Evolutionary conservation across 1,140 invertebrate species (phyloP), one percentile per base, ranked within the genome.

Genomic region (Muscidifurax raptorellus): DNA sequence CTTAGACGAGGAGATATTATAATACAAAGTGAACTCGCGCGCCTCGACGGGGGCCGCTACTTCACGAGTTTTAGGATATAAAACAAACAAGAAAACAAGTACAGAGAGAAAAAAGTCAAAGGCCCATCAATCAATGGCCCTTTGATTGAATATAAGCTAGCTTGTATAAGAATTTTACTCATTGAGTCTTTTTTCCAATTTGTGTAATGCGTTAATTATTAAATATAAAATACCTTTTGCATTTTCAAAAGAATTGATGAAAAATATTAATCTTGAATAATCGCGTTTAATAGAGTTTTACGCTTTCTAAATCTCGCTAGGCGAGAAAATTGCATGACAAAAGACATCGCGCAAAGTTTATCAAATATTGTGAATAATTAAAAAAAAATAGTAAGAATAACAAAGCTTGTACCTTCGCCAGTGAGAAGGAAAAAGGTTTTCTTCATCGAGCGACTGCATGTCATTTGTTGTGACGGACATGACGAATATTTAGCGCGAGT

Each of bases 381-480:
- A 6, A 40, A 40, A 59, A 7, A 59, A 59, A 59, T 59, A 59
- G n/a, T 59, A 59, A 22, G 13, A 64, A 30, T 36, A 40, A 67
- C 28, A 13, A 44, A 69, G 18, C 52, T 40, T 66, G n/a, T 40
- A 78, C 18, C n/a, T 78, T 32, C 7, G 28, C 30, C 13, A 80
- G 22, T 32, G 77, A 27, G 77, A 32, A 1, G 10, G n/a, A 12
- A n/a, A 64, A 78, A 15, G 18, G 18, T 66, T 78, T 76, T 77
- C 15, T 59, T 32, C 28, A 67, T 67, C 2, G 69, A 47, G 13
- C 22, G 27, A 9, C 18, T n/a, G 67, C 25, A 27, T 2, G 28
- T 5, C n/a, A 32, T 72, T 71, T 74, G 47, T 64, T 74, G 44
- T 82, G 80, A 82, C 47, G 22, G 47, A 59, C 25, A 47, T 30